A percentile compares a stretch with the other conserved stretches of the same genome.
Conservation (phyloP, 1,140 invertebrate genomes). For the Cyphomyrmex costatus region DNA sequence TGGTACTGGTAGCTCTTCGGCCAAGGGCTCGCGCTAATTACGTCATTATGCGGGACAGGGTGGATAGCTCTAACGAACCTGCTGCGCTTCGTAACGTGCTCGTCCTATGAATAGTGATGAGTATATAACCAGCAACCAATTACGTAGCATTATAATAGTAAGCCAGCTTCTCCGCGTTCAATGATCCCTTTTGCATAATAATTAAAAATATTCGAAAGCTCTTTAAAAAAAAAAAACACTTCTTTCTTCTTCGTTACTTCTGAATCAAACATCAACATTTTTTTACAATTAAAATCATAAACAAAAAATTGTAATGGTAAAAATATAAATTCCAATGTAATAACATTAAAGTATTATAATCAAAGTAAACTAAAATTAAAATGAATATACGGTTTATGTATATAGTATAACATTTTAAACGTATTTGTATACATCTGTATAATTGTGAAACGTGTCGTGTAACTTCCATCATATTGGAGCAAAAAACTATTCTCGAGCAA, state of each 20-base stretch:
- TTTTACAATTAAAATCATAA: neutral
- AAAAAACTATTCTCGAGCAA: neutral
- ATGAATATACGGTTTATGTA: neutral
- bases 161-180: conserved; percentile 35
- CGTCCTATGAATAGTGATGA: conserved; percentile 85
- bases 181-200: conserved; percentile 70
- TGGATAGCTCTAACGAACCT: conserved; percentile 80
- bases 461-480: neutral
- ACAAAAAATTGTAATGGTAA: neutral
- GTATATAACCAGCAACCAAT: conserved; percentile 81
- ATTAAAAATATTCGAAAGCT: conserved; percentile 71
- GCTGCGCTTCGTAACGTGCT: conserved; percentile 71
- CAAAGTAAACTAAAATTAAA: neutral
- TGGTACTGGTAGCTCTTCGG: conserved; percentile 69
- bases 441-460: neutral
- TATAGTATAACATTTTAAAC: neutral
- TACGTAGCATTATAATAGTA: conserved; percentile 77
- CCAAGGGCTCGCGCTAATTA: conserved; percentile 81
- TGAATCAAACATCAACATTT: neutral
- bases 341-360: neutral
- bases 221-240: neutral
- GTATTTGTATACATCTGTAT: neutral
- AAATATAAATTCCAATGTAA: neutral
- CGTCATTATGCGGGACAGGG: conserved; percentile 82
- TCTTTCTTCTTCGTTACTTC: neutral